Base-by-base conservation (phyloP, 2,888 invertebrate species). In the Sphecodes monilicornis region DNA sequence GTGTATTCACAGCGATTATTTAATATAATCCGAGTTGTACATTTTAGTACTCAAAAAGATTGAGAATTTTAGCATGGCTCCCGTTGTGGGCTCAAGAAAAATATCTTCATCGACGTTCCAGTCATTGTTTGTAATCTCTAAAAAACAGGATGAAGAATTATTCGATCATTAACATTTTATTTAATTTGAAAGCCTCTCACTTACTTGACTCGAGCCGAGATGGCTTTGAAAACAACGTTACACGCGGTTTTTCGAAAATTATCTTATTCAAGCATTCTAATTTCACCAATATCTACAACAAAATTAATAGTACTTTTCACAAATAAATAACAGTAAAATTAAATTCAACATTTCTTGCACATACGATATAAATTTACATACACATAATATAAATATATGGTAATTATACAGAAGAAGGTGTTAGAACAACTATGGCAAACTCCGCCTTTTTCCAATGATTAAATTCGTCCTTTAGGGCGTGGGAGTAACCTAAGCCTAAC, bases 41-140 rank as follows among this genome's bases (percentile, higher is more conserved):
- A 95, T 95, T 85, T 96, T 96, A 43, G 95, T 95, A n/a, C 96
- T 96, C 89, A 96, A 95, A 91, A 96, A 96, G 76, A 95, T 91
- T 18, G 96, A 95, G 80, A 96, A 95, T 74, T 95, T 95, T 22
- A 95, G 91, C 16, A 96, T 92, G 26, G 96, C 96, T 91, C 96
- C 95, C 1, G 95, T 93, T 43, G 94, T 92, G 8, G 96, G 94
- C 85, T 96, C 95, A 0, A 96, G 92, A 86, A 91, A 95, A 54
- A 96, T 95, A 76, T 95, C 94, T 70, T 94, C 94, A 57, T 96
- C 95, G 46, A 95, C 94, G 86, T 95, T 96, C 70, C 96, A 94
- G 54, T 95, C 95, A 43, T 94, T 95, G 95, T 60, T 91, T 70
- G 93, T 11, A 71, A 54, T 95, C 95, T 88, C 76, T 94, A 39